Evolutionary conservation across 64 coral and sea anemone species (phyloP).

Genomic region (Montipora foliosa): DNA sequence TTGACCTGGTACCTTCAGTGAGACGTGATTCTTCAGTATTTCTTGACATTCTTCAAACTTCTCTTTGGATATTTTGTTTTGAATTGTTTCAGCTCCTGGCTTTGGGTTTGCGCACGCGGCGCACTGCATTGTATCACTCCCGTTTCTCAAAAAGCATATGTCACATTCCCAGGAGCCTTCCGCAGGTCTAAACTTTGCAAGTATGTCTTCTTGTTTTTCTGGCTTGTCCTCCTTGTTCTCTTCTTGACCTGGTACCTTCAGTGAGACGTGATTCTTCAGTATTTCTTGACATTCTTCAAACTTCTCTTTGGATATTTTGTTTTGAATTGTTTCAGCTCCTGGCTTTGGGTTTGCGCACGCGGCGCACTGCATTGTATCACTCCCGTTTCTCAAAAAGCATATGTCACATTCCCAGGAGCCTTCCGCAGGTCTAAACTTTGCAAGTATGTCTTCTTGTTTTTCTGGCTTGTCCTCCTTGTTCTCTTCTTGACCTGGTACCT

Average conservation of each 20-base stretch:
- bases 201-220: neutral
- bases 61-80: conserved; percentile 5
- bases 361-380: conserved; percentile 30
- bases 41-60: conserved; percentile 81
- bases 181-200: conserved; percentile 51
- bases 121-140: conserved; percentile 37
- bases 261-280: neutral
- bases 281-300: conserved; percentile 80
- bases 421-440: conserved; percentile 61
- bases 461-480: neutral
- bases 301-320: conserved; percentile 19
- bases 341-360: conserved; percentile 62
- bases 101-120: conserved; percentile 54
- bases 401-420: conserved; percentile 52
- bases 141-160: conserved; percentile 61
- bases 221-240: neutral
- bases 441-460: conserved; percentile 9
- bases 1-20: conserved; percentile 16
- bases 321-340: conserved; percentile 7
- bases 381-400: conserved; percentile 68
- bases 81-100: conserved; percentile 21
- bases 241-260: conserved; percentile 30
- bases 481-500: conserved; percentile 12
- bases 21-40: conserved; percentile 16
- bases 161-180: conserved; percentile 68